Conservation (phyloP, 2,113 vertebrate species). For the Saiga tatarica region DNA sequence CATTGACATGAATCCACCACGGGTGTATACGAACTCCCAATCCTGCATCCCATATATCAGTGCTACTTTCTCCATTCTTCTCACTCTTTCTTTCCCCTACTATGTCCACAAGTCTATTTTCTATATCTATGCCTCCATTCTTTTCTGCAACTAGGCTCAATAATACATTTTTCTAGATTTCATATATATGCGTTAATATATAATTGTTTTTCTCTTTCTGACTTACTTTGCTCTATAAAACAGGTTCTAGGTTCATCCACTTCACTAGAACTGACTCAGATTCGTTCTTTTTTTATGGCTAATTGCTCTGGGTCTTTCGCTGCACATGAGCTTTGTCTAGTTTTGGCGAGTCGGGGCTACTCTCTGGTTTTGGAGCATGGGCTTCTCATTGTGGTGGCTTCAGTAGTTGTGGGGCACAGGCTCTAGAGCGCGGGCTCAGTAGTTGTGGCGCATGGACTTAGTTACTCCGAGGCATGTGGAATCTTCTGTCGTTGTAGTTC, state of each 20-base stretch:
- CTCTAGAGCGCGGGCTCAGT: accelerated
- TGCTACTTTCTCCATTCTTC: neutral
- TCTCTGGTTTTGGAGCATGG: neutral
- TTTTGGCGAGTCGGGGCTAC: neutral
- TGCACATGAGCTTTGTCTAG: neutral
- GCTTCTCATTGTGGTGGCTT: neutral
- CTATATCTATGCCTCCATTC: neutral
- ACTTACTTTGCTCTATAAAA: neutral
- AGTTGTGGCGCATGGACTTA: accelerated
- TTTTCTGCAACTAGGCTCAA: neutral
- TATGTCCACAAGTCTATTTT: neutral
- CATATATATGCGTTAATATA: neutral
- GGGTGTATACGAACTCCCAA: too few relatives aligned
- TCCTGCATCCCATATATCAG: neutral
- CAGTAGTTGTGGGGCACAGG: accelerated
- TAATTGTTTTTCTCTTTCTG: neutral
- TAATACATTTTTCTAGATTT: neutral
- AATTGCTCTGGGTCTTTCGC: neutral
- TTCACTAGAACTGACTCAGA: neutral
- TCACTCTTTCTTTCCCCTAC: neutral
- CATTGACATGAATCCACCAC: too few relatives aligned
- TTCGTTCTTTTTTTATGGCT: neutral
- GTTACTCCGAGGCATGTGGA: neutral
- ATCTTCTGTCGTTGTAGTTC: neutral
- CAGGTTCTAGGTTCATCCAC: neutral